Evolutionary conservation across 2,113 vertebrate genomes (phyloP).

Genomic region (Protobothrops flavoviridis): DNA sequence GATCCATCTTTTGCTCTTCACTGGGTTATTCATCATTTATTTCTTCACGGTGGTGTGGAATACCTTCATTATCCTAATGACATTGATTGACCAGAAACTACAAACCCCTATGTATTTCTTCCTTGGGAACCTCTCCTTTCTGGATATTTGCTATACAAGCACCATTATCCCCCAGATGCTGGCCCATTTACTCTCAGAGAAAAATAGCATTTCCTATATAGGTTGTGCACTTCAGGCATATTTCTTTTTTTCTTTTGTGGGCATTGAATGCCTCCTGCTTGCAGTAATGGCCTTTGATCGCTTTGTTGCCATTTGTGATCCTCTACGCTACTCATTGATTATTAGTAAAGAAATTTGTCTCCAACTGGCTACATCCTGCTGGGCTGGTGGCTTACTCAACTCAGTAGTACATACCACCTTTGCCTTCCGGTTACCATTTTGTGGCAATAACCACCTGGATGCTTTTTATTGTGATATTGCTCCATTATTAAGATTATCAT

Average conservation of each 20-base stretch:
- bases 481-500: constrained; percentile 54
- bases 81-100: constrained; percentile 10
- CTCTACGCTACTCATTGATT: constrained; percentile 16
- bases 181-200: constrained; percentile 35
- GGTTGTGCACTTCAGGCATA: constrained; percentile 48
- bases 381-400: constrained; percentile 33
- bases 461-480: constrained; percentile 63
- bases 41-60: constrained; percentile 60
- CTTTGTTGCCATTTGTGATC: not conserved
- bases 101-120: constrained; percentile 47
- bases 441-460: constrained; percentile 34
- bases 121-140: not conserved
- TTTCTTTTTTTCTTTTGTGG: constrained; percentile 53
- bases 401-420: constrained; percentile 19
- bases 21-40: constrained; percentile 51
- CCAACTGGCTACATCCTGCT: constrained; percentile 22
- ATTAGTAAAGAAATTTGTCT: not conserved
- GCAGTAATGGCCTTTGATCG: constrained; percentile 32
- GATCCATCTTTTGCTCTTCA: constrained; percentile 41
- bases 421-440: constrained; percentile 49
- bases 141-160: constrained; percentile 13
- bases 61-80: constrained; percentile 19
- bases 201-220: constrained; percentile 36
- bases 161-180: constrained; percentile 48
- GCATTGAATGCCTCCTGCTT: constrained; percentile 54